Base-by-base conservation (phyloP, 2,113 vertebrate genomes). In the Tragelaphus strepsiceros region DNA sequence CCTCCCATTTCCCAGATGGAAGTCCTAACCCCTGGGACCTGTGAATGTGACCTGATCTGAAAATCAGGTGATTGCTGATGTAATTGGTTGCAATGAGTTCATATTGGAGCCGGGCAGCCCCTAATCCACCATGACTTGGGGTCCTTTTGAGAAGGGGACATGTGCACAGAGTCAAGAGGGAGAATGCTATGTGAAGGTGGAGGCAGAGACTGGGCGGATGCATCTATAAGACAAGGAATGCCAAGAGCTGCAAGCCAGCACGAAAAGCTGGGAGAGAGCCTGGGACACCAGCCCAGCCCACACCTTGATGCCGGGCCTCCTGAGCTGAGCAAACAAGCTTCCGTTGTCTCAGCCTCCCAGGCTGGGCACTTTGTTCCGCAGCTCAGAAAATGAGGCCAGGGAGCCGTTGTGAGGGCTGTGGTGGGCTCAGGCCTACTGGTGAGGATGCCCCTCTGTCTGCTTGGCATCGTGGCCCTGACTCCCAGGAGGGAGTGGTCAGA, bases 341-440 rank as follows among this genome's bases (percentile, higher is more conserved):
- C 35, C 1, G 21, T 35, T 8, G 24, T 54, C 9, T 26, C 22
- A 43, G 46, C 85, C 1, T 1, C 62, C 53, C 17, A 43, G 26
- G 3, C 58, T 3, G 24, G 90, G 14, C 19, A 12, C 32, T 51
- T 15, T 0, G 77, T 13, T 39, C 77, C 0, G 0, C 32, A 21
- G 5, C 61, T 77, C 24, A 15, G 77, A 30, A 43, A 53, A 7
- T 5, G 19, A 14, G 54, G 80, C 1, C 32, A 32, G 46, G 81
- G 11, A 46, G 88, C 88, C 28, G 1, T 0, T 64, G 28, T 3
- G 1, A 17, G 80, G 9, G 6, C n/a, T 28, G 39, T 13, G 2
- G 32, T 5, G 39, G 43, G n/a, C 17, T 53, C 81, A 6, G 58
- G 89, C 14, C 2, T 6, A 1, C 12, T 6, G 26, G 71, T 2